These are phyloP conservation scores for Caenorhabditis zanzibari DNA, from an alignment of 2,888 invertebrate species.

Conservation along the genomic window DNA sequence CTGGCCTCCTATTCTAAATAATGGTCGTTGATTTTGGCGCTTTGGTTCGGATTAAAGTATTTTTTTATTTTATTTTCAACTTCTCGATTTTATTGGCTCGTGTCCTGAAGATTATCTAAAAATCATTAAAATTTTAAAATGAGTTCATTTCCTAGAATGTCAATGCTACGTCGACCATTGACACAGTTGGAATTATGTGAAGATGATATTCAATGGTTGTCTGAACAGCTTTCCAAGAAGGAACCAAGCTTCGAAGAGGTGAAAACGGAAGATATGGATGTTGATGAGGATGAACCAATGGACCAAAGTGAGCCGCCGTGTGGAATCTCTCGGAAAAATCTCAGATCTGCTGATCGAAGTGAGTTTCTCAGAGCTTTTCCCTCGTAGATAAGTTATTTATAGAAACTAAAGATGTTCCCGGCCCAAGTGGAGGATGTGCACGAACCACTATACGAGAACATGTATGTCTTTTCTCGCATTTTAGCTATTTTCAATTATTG, in stretches of 20 bases:
- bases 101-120: not conserved
- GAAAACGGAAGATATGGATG: not conserved
- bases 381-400: not conserved
- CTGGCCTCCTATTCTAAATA: not conserved
- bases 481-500: not conserved
- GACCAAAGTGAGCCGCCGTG: conserved; percentile 42
- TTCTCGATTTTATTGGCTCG: not conserved
- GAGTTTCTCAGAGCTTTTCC: not conserved
- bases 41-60: conserved; percentile 4
- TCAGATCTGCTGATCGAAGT: conserved; percentile 43
- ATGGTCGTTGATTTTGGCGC: not conserved
- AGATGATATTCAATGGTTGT: conserved; percentile 54
- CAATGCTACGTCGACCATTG: conserved; percentile 59
- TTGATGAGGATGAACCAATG: conserved; percentile 42
- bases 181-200: conserved; percentile 60
- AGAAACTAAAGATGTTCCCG: conserved; percentile 34
- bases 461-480: not conserved
- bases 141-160: conserved; percentile 25
- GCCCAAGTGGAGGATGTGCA: conserved; percentile 5
- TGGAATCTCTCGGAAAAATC: conserved; percentile 35
- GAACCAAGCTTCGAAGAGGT: not conserved
- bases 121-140: not conserved
- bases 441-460: not conserved
- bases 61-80: not conserved
- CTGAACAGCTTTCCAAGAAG: conserved; percentile 13